These are phyloP conservation scores for Labrus mixtus DNA, from an alignment of 2,113 vertebrate species.

Conservation along the genomic window DNA sequence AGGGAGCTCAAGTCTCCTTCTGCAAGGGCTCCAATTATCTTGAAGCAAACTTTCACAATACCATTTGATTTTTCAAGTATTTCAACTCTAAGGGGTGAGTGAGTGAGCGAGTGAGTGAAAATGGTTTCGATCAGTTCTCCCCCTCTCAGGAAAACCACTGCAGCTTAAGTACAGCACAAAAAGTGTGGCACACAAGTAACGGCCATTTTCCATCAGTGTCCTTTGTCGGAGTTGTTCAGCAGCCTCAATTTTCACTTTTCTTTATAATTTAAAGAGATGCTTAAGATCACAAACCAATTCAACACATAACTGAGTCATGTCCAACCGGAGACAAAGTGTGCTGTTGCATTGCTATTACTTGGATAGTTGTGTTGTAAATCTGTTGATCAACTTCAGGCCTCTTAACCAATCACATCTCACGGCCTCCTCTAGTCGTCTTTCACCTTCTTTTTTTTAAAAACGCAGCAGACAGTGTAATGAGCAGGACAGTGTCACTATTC, in stretches of 20 bases:
- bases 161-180: neutral
- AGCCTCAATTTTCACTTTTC: neutral
- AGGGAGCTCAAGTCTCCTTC: neutral
- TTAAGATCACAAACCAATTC: neutral
- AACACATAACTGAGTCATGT: neutral
- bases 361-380: neutral
- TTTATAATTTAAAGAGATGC: neutral
- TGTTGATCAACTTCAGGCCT: neutral
- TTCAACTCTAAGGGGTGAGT: no score
- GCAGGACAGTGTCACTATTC: constrained; percentile 14
- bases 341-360: neutral
- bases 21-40: neutral
- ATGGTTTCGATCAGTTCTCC: neutral
- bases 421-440: neutral
- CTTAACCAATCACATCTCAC: neutral
- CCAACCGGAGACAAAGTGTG: neutral
- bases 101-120: neutral
- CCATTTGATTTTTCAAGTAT: neutral
- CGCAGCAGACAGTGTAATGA: constrained; percentile 15
- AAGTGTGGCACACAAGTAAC: neutral
- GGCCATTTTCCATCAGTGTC: neutral
- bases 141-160: neutral
- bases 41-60: neutral
- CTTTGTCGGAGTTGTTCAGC: neutral
- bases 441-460: neutral